These are phyloP conservation scores for Neodiprion virginianus DNA, from an alignment of 1,140 invertebrate genomes.

Conservation along the genomic window DNA sequence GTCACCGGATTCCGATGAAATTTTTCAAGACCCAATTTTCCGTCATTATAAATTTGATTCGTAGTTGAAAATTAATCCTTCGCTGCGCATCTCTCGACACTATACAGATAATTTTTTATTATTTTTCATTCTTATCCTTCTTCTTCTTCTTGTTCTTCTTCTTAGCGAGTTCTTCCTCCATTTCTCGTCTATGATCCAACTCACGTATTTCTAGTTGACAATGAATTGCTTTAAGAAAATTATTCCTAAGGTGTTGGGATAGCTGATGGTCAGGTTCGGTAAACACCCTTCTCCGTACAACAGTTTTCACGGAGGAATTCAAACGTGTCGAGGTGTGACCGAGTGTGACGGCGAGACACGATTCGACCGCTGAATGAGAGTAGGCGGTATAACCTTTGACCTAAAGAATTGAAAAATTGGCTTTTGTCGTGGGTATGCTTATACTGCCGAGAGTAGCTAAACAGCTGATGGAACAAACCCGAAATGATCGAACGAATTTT, in stretches of 20 bases:
- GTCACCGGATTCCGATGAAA: background rate
- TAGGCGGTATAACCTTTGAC: conserved; percentile 3
- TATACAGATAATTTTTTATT: background rate
- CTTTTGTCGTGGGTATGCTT: background rate
- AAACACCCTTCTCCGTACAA: background rate
- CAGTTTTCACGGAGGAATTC: conserved; percentile 28
- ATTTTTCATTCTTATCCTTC: background rate
- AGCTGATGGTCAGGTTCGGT: too few species aligned
- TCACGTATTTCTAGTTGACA: background rate
- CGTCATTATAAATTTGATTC: too few species aligned
- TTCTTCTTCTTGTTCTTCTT: too few species aligned
- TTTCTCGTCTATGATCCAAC: too few species aligned
- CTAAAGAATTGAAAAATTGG: background rate
- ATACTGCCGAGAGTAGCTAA: too few species aligned
- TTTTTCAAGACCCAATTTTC: background rate
- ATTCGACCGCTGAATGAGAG: background rate
- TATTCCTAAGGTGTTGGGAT: background rate
- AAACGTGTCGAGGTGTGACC: conserved; percentile 32
- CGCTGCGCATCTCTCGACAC: too few species aligned
- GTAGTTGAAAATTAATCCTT: too few species aligned
- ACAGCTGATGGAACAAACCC: too few species aligned
- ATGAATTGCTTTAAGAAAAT: background rate
- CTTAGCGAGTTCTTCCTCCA: too few species aligned
- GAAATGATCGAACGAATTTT: too few species aligned
- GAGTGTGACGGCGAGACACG: background rate